Evolutionary conservation across 2,113 vertebrate species (phyloP).

Genomic region (Aegithalos caudatus): DNA sequence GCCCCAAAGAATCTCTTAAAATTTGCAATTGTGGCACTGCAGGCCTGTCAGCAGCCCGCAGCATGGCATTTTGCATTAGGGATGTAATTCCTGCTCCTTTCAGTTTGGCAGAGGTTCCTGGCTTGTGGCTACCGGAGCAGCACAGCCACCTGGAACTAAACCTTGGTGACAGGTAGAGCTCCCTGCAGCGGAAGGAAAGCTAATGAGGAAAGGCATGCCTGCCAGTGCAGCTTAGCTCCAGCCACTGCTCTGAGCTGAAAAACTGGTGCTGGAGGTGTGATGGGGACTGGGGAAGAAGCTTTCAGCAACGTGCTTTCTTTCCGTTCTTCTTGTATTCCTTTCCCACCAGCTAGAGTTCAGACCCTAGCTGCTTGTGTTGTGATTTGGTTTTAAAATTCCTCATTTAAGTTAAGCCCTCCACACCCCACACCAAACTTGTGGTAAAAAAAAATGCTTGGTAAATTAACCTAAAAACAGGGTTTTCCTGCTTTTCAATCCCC

Average conservation of each 20-base stretch:
- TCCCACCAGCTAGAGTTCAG: neutral
- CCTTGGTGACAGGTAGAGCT: neutral
- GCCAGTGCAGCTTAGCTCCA: neutral
- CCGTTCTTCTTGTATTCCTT: neutral
- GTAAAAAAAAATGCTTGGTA: neutral
- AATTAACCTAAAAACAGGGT: neutral
- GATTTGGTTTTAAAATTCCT: neutral
- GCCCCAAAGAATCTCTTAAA: neutral
- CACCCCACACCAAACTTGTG: fast-evolving
- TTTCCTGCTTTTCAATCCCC: neutral
- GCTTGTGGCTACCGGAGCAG: neutral
- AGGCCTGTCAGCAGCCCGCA: neutral
- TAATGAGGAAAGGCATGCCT: neutral
- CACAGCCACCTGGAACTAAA: constrained; percentile 43
- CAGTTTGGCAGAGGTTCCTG: neutral
- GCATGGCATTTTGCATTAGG: fast-evolving
- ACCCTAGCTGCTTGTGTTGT: neutral
- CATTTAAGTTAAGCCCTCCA: neutral
- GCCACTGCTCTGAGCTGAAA: neutral
- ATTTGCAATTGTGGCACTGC: neutral
- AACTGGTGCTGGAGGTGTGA: neutral
- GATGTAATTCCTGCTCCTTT: neutral
- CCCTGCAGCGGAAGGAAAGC: neutral
- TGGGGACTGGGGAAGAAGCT: neutral
- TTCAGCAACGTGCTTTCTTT: fast-evolving